These are phyloP conservation scores for Heliconius nattereri DNA, from an alignment of 1,140 invertebrate species.

Conservation along the genomic window DNA sequence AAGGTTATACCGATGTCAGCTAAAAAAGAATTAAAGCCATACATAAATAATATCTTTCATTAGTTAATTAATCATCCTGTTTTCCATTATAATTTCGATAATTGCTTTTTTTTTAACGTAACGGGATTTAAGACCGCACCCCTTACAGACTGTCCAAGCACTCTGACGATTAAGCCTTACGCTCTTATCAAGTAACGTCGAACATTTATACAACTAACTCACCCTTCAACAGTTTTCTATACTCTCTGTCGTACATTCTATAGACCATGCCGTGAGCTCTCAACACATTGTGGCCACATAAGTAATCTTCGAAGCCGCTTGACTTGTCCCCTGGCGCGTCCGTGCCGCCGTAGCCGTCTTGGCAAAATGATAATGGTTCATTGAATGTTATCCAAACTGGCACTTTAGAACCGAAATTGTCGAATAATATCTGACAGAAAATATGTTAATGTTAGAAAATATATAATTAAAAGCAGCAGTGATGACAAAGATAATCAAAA, in stretches of 20 bases:
- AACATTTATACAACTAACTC: background rate
- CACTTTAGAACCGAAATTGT: constrained; percentile 76
- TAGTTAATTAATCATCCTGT: background rate
- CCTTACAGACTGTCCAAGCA: background rate
- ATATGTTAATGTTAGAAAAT: background rate
- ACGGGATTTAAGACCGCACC: too few relatives aligned
- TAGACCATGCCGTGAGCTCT: constrained; percentile 72
- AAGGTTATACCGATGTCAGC: constrained; percentile 78
- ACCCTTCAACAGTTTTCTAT: constrained; percentile 34
- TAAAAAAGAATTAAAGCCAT: constrained; percentile 21
- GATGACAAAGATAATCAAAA: background rate
- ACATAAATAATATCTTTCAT: background rate
- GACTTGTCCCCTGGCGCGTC: constrained; percentile 71
- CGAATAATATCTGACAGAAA: constrained; percentile 34
- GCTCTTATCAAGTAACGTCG: background rate
- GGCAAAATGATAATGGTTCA: constrained; percentile 77
- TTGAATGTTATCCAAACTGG: constrained; percentile 81
- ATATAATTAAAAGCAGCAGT: background rate
- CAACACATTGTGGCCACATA: constrained; percentile 77
- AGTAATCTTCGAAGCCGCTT: constrained; percentile 73
- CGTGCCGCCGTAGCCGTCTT: constrained; percentile 71
- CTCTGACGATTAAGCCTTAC: background rate
- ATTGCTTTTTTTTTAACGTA: too few relatives aligned
- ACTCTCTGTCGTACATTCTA: constrained; percentile 67
- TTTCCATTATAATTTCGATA: too few relatives aligned